Base-by-base conservation (phyloP, 2,888 invertebrate species). In the Epicampocera succincta region DNA sequence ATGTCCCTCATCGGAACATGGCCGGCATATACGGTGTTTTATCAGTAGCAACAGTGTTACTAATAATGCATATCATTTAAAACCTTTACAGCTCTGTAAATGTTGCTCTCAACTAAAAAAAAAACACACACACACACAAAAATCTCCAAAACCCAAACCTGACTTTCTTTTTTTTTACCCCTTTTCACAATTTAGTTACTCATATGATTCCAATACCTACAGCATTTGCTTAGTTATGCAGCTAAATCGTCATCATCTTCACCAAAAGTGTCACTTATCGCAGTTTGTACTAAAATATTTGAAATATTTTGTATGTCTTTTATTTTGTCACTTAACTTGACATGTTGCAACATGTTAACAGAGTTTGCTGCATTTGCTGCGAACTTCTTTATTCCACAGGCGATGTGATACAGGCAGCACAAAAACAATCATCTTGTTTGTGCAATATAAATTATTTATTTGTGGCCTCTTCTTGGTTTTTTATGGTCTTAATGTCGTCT, bases 251-350 rank as follows among this genome's bases (percentile, higher is more conserved):
- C 74, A 69, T 63, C 21, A 52, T 46, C 25, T 58, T 56, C 73
- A 48, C 29, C 21, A 19, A 12, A n/a, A 56, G 42, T 19, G 38
- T 17, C 52, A 66, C n/a, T 40, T 42, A 52, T 40, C 40, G 9
- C 33, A 21, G 33, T 56, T 63, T 48, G n/a, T 80, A 74, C 63
- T 74, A 54, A 80, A 76, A 68, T 73, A 66, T 81, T 81, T 81
- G 69, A 82, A 71, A 74, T 76, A 74, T 77, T 74, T 58, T 46
- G 71, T 68, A 38, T 52, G 52, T 73, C 65, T 74, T 74, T 74
- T 77, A 66, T 66, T 65, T 68, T 78, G 77, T 78, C 82, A 82
- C 77, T 78, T 78, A 60, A 58, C 46, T 82, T 78, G 82, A 77
- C 77, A 76, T 58, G 73, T 63, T 58, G 77, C 76, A 76, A 56